Conservation (phyloP, 2,797 vertebrate species). For the Cyclura pinguis region DNA sequence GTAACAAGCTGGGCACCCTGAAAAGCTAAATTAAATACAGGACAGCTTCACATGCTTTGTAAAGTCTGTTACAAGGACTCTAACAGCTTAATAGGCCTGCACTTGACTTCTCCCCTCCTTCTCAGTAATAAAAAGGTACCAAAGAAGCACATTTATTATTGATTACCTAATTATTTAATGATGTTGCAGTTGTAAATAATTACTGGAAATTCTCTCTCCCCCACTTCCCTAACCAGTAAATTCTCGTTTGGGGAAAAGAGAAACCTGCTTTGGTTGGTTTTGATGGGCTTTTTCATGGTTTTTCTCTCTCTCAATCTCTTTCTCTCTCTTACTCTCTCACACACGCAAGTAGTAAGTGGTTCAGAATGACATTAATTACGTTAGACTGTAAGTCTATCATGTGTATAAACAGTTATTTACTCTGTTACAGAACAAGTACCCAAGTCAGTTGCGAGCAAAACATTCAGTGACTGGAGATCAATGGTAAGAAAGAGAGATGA, state of each 20-base stretch:
- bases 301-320: not conserved
- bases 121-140: constrained; percentile 57
- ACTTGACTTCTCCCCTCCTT: constrained; percentile 33
- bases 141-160: constrained; percentile 65
- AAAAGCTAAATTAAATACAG: constrained; percentile 56
- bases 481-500: not conserved
- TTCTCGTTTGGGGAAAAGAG: constrained; percentile 38
- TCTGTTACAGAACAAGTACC: constrained; percentile 24
- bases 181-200: constrained; percentile 58
- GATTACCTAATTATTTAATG: constrained; percentile 67
- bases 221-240: constrained; percentile 57
- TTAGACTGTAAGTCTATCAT: constrained; percentile 45
- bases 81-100: constrained; percentile 29
- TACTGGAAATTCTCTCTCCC: constrained; percentile 42
- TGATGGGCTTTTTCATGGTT: constrained; percentile 31
- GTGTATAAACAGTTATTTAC: constrained; percentile 59
- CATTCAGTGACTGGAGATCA: not conserved
- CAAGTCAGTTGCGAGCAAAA: not conserved
- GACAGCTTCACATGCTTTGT: constrained; percentile 28
- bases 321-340: constrained; percentile 8
- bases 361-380: constrained; percentile 52
- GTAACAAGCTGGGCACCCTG: constrained; percentile 43
- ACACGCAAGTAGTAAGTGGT: constrained; percentile 36
- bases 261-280: constrained; percentile 37
- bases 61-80: constrained; percentile 4